Evolutionary conservation across 2,888 invertebrate genomes (phyloP).

Genomic region (Amiota minor): DNA sequence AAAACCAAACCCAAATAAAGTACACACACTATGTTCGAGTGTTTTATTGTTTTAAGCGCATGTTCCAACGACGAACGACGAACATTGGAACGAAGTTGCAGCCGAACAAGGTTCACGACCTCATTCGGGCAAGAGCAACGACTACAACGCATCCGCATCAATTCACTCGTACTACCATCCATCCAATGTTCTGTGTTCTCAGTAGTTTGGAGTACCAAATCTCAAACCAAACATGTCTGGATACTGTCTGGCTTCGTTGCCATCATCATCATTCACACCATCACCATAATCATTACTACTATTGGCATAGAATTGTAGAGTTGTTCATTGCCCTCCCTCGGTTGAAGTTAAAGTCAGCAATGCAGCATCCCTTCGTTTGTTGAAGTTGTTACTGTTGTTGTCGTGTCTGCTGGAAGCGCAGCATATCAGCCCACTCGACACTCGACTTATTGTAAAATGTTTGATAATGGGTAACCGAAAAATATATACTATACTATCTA

Average conservation of each 20-base stretch:
- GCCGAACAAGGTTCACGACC: slow-evolving; percentile 68
- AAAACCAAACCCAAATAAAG: not conserved
- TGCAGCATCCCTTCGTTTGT: slow-evolving; percentile 1
- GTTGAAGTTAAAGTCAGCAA: not conserved
- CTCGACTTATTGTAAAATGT: not conserved
- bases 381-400: slow-evolving; percentile 24
- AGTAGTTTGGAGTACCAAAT: slow-evolving; percentile 1
- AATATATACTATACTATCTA: not conserved
- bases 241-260: slow-evolving; percentile 52
- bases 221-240: slow-evolving; percentile 59
- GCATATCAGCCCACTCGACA: not conserved
- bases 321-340: not conserved
- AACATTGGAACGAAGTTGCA: slow-evolving; percentile 26
- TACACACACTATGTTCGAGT: not conserved
- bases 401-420: slow-evolving; percentile 34
- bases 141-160: slow-evolving; percentile 23
- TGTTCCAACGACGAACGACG: slow-evolving; percentile 19
- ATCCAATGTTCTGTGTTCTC: not conserved
- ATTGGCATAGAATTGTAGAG: slow-evolving; percentile 32
- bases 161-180: slow-evolving; percentile 9
- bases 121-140: slow-evolving; percentile 55
- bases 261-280: too few species aligned
- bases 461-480: slow-evolving; percentile 8
- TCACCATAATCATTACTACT: not conserved
- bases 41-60: slow-evolving; percentile 25